phyloP scores from a whole-genome alignment of 2,888 invertebrate genomes.

The Microctonus brassicae region DNA sequence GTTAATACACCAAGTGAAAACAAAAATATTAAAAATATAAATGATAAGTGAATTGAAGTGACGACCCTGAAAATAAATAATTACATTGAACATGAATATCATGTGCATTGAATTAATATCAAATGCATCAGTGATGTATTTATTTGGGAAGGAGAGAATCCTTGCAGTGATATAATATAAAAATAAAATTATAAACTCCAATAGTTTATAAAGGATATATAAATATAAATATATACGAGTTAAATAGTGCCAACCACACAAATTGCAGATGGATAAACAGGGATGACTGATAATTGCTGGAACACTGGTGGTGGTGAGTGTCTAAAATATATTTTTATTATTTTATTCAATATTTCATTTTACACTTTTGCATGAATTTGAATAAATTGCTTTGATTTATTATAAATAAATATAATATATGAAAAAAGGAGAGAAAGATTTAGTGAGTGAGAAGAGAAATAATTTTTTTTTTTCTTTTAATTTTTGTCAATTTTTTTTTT shows the following conservation, averaged over 20 bases:
- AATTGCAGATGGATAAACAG: slow-evolving; percentile 71
- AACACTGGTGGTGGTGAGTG: slow-evolving; percentile 82
- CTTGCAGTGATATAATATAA: slow-evolving; percentile 57
- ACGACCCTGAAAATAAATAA: slow-evolving; percentile 26
- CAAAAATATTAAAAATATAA: background rate
- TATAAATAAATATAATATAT: no score
- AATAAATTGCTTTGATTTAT: background rate
- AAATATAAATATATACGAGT: slow-evolving; percentile 27
- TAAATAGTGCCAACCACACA: slow-evolving; percentile 57
- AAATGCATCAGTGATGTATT: slow-evolving; percentile 54
- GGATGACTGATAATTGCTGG: slow-evolving; percentile 87
- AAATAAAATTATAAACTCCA: slow-evolving; percentile 8
- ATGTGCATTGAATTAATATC: slow-evolving; percentile 28
- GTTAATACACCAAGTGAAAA: background rate
- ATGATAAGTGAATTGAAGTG: background rate
- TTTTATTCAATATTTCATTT: background rate
- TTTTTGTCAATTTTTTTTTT: slow-evolving; percentile 5
- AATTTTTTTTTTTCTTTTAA: background rate
- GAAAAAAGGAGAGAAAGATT: background rate
- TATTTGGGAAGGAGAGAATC: slow-evolving; percentile 48
- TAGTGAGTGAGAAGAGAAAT: background rate
- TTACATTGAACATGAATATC: slow-evolving; percentile 42
- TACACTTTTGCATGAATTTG: background rate
- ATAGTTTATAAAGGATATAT: slow-evolving; percentile 10
- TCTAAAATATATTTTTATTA: slow-evolving; percentile 7